Percentiles rank a stretch among this genome's conserved stretches.
Conservation (phyloP, 2,113 vertebrate genomes). For the Pongo abelii region DNA sequence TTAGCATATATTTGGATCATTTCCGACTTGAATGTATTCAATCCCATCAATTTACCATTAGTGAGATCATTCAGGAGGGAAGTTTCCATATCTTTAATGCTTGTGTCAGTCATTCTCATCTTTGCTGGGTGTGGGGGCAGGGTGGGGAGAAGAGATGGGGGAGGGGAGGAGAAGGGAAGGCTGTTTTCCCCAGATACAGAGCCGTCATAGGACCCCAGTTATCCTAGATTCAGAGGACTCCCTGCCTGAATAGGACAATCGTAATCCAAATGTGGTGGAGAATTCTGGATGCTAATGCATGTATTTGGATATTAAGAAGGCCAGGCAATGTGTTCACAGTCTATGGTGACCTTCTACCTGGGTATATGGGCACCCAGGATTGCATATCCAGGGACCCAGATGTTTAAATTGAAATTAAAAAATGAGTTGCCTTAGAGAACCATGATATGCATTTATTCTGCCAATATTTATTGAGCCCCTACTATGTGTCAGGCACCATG, state of each 20-base stretch:
- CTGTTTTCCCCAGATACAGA: background rate
- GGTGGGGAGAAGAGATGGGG: background rate
- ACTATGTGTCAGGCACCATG: background rate
- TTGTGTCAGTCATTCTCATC: constrained; percentile 57
- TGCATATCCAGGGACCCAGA: background rate
- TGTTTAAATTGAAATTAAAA: background rate
- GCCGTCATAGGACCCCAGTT: background rate
- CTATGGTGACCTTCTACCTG: background rate
- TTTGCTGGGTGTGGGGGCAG: background rate
- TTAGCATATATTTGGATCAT: constrained; percentile 77
- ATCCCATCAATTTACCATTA: constrained; percentile 68
- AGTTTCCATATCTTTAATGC: constrained; percentile 30
- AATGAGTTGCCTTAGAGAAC: background rate
- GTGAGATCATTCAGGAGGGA: constrained; percentile 47
- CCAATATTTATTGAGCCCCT: background rate
- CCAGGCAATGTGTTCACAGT: background rate
- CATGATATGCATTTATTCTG: background rate
- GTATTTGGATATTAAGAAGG: background rate
- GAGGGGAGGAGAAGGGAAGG: background rate
- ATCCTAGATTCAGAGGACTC: background rate
- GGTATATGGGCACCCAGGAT: background rate
- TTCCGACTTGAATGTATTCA: constrained; percentile 61
- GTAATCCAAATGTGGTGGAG: background rate
- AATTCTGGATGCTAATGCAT: background rate
- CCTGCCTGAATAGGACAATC: background rate